These are phyloP conservation scores for Lutjanus erythropterus DNA, from an alignment of 2,113 vertebrate genomes.

Conservation along the genomic window DNA sequence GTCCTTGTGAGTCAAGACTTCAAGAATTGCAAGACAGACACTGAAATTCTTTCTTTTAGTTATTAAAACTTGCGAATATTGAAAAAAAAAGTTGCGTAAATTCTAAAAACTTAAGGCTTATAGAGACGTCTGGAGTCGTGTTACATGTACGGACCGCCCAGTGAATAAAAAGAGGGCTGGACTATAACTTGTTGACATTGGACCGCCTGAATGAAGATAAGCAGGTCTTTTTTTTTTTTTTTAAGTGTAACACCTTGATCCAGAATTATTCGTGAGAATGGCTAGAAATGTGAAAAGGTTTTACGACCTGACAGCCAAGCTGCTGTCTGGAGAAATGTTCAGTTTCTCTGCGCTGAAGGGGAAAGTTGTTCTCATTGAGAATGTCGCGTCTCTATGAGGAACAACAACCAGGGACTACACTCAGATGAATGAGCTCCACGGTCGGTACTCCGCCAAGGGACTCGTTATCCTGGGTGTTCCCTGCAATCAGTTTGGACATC, in stretches of 20 bases:
- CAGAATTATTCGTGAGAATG: slow-evolving; percentile 32
- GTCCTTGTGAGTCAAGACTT: too few species aligned
- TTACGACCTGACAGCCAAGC: slow-evolving; percentile 85
- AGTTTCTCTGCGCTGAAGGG: slow-evolving; percentile 85
- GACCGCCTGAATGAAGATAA: not conserved
- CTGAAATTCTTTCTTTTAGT: too few species aligned
- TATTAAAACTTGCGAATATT: too few species aligned
- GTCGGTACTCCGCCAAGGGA: slow-evolving; percentile 84
- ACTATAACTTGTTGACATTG: too few species aligned
- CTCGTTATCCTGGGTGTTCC: slow-evolving; percentile 92
- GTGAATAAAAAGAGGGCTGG: too few species aligned
- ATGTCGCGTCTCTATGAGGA: slow-evolving; percentile 97
- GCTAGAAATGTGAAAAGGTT: slow-evolving; percentile 65
- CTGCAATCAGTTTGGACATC: slow-evolving; percentile 96
- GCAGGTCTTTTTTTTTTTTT: fast-evolving
- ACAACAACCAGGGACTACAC: slow-evolving; percentile 93
- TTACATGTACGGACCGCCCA: too few species aligned
- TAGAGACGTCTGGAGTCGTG: too few species aligned
- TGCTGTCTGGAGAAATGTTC: slow-evolving; percentile 85
- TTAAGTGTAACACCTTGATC: not conserved
- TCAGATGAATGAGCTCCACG: slow-evolving; percentile 93
- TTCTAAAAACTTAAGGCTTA: too few species aligned
- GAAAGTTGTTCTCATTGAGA: slow-evolving; percentile 91
- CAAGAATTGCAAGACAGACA: too few species aligned
- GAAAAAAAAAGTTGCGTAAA: too few species aligned